Percentiles rank a stretch among this genome's conserved stretches.
Conservation (phyloP, 2,113 vertebrate genomes). For the Oxyura jamaicensis region DNA sequence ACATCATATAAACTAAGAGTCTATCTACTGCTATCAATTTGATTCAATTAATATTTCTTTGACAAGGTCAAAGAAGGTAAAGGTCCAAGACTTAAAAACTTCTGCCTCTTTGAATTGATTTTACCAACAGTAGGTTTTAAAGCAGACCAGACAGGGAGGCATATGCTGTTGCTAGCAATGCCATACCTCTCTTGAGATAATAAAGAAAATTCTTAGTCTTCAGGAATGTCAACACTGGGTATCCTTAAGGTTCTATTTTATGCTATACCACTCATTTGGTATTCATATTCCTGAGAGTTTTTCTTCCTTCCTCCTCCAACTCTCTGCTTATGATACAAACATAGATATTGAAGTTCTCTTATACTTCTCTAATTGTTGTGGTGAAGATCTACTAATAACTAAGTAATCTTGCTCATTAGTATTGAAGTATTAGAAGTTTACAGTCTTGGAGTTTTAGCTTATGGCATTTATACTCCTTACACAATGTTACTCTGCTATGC, state of each 20-base stretch:
- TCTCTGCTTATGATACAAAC: not conserved
- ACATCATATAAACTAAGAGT: not conserved
- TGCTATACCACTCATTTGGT: not conserved
- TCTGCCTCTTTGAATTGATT: not conserved
- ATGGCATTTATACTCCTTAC: not conserved
- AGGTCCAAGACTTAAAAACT: not conserved
- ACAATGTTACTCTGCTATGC: not conserved
- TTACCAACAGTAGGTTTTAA: not conserved
- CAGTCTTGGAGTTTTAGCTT: not conserved
- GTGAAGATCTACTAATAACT: not conserved
- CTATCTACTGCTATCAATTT: not conserved
- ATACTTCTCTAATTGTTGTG: not conserved
- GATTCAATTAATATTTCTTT: not conserved
- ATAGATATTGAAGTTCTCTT: not conserved
- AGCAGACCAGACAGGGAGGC: not conserved
- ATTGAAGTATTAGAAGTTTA: not conserved
- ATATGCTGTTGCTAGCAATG: not conserved
- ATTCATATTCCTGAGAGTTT: not conserved
- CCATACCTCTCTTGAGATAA: not conserved
- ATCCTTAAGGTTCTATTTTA: not conserved
- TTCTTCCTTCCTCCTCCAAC: not conserved
- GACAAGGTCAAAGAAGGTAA: not conserved
- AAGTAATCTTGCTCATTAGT: not conserved
- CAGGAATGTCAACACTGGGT: not conserved
- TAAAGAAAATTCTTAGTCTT: not conserved